phyloP scores from a whole-genome alignment of 2,797 vertebrate genomes.

The Atherinosoma microstoma region DNA sequence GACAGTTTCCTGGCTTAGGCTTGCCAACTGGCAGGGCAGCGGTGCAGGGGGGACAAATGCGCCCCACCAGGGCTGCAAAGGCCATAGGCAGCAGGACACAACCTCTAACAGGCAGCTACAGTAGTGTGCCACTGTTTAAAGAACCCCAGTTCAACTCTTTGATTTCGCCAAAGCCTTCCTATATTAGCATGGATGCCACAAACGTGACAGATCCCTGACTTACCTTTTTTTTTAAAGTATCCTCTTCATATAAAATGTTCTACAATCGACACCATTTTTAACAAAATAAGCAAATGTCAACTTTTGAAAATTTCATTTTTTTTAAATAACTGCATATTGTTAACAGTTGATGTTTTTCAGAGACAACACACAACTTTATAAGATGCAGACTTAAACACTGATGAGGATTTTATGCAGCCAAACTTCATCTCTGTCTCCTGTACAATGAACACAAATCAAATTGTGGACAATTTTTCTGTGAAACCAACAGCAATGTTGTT shows the following conservation, averaged over 20 bases:
- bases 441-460: background rate
- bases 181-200: conserved; percentile 9
- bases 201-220: background rate
- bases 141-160: conserved; percentile 33
- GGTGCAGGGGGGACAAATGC: conserved; percentile 86
- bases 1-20: conserved; percentile 95
- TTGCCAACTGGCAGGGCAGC: conserved; percentile 94
- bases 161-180: conserved; percentile 41
- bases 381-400: no score
- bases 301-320: background rate
- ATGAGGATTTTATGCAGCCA: background rate
- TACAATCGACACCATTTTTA: background rate
- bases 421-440: no score
- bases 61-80: conserved; percentile 74
- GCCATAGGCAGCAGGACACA: conserved; percentile 82
- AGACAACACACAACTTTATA: background rate
- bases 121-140: conserved; percentile 61
- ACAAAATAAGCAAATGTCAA: background rate
- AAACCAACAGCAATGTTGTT: background rate
- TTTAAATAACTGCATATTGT: background rate
- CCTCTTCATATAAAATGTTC: background rate
- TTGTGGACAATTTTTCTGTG: background rate
- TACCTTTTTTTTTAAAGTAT: background rate
- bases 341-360: background rate
- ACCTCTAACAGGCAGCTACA: conserved; percentile 73